These are phyloP conservation scores for Leptodirus hochenwartii DNA, from an alignment of 2,888 invertebrate genomes.

Conservation along the genomic window DNA sequence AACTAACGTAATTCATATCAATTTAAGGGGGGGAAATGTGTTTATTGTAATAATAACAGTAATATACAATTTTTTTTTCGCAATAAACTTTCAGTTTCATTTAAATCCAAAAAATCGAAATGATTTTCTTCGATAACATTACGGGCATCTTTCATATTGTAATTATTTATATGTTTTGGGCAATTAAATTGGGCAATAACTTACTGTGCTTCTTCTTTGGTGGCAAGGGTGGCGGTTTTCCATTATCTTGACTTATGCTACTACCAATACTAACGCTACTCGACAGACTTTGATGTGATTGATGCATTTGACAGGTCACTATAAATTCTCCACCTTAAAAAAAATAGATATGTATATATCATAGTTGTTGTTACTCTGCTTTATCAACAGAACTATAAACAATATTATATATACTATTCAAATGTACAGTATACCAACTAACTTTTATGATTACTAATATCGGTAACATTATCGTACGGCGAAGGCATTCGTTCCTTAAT, in stretches of 20 bases:
- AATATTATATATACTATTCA: no score
- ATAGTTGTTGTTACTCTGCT: constrained; percentile 2
- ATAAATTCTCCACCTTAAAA: constrained; percentile 22
- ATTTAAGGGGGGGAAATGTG: no score
- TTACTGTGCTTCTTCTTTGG: constrained; percentile 91
- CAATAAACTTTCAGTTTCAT: no score
- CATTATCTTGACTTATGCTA: constrained; percentile 27
- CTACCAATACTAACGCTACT: constrained; percentile 17
- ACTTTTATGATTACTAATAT: constrained; percentile 17
- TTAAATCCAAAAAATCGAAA: no score
- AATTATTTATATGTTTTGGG: no score
- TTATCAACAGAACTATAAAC: neutral
- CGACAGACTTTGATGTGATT: constrained; percentile 22
- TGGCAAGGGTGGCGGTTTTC: constrained; percentile 75
- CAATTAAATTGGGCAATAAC: constrained; percentile 26
- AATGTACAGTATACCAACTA: constrained; percentile 5
- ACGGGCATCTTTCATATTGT: no score
- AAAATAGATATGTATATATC: constrained; percentile 8
- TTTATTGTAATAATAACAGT: no score
- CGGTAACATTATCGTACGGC: constrained; percentile 50
- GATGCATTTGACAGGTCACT: constrained; percentile 26
- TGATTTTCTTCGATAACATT: no score
- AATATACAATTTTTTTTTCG: no score
- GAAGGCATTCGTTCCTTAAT: constrained; percentile 39
- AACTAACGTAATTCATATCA: no score